phyloP scores from a whole-genome alignment of 2,797 vertebrate genomes.

The Acanthis flammea region DNA sequence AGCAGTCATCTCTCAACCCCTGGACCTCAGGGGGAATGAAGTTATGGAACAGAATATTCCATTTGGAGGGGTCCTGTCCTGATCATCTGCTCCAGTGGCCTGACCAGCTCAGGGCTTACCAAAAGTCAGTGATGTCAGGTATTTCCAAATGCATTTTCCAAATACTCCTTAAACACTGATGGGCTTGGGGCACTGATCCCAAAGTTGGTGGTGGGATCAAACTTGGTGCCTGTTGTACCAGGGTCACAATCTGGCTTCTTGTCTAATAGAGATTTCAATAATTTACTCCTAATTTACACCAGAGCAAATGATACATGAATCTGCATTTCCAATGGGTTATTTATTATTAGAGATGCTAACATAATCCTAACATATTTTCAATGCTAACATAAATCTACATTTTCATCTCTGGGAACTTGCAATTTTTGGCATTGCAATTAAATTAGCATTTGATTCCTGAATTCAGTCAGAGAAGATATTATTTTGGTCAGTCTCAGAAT shows the following conservation, averaged over 20 bases:
- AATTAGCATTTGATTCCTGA: background rate
- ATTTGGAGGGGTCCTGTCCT: background rate
- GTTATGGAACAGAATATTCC: background rate
- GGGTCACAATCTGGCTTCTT: background rate
- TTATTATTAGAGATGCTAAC: background rate
- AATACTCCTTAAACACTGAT: background rate
- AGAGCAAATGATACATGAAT: background rate
- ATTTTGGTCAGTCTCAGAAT: background rate
- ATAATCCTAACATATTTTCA: background rate
- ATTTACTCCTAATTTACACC: background rate
- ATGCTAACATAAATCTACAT: background rate
- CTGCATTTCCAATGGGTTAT: background rate
- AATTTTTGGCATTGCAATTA: background rate
- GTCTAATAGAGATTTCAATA: background rate
- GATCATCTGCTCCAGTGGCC: too few relatives aligned
- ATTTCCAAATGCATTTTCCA: background rate
- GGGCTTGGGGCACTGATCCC: background rate
- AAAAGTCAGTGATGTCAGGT: background rate
- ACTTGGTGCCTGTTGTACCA: background rate
- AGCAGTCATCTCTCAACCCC: background rate
- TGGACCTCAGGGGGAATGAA: background rate
- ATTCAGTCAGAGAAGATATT: background rate
- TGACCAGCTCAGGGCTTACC: background rate
- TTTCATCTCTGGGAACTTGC: background rate
- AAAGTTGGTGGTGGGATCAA: background rate